Conservation (phyloP, 1,140 invertebrate species). For the Grapholita molesta region DNA sequence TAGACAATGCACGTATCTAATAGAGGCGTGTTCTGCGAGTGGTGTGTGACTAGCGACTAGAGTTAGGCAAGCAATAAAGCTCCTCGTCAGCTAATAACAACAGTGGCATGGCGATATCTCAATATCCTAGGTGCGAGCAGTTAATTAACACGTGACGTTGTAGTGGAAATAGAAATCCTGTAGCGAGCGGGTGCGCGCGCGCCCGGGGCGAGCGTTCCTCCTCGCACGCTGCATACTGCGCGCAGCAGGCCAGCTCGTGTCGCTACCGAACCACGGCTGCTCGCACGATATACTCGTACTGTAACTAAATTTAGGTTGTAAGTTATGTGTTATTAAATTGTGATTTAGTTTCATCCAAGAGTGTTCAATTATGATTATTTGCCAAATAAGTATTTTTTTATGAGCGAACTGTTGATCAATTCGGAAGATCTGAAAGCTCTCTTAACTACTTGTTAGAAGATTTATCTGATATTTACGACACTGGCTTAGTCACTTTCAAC, state of each 20-base stretch:
- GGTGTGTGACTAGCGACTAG: constrained; percentile 36
- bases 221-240: constrained; percentile 27
- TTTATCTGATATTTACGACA: too few species aligned
- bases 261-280: neutral
- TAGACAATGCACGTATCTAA: constrained; percentile 30
- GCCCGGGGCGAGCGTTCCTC: constrained; percentile 47
- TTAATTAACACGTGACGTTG: constrained; percentile 77
- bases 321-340: too few species aligned
- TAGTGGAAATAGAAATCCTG: constrained; percentile 76
- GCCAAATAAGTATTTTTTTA: too few species aligned
- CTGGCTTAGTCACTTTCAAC: too few species aligned
- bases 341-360: too few species aligned
- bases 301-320: too few species aligned
- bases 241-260: neutral
- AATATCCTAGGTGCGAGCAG: constrained; percentile 74
- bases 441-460: too few species aligned
- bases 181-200: constrained; percentile 59
- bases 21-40: constrained; percentile 36
- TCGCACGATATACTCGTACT: too few species aligned
- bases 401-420: too few species aligned
- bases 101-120: constrained; percentile 73
- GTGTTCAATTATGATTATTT: too few species aligned
- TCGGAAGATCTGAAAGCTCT: too few species aligned
- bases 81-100: constrained; percentile 73
- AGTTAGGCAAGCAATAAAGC: constrained; percentile 61